Evolutionary conservation across 1,140 invertebrate species (phyloP), one percentile per base, ranked within the genome.

Genomic region (Pteromalus puparum): DNA sequence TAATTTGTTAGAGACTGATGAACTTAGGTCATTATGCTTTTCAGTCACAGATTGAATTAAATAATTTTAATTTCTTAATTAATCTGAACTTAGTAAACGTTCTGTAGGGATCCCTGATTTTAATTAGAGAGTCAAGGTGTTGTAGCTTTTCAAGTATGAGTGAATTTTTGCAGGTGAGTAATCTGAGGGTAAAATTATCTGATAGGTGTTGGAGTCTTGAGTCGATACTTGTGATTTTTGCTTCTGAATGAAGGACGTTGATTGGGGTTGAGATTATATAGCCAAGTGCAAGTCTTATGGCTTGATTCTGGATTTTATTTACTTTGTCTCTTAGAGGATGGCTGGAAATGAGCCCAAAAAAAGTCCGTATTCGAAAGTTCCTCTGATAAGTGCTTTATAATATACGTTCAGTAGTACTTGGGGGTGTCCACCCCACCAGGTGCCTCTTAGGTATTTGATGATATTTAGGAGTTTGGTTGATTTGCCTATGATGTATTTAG

Each of bases 361-460:
- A 3, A 78, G 9, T 12, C 24, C 18, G 68, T 76, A 76, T 53
- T 87, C 87, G 10, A 87, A 46, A 4, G 48, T 80, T 53, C 75
- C 13, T 34, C 87, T 86, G 15, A 76, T 82, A 24, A 81, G 80
- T 7, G 79, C 76, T 76, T 83, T 86, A 83, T 87, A 85, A 83
- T 87, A 85, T 28, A 86, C 26, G 12, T 13, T 53, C 7, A 86
- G 18, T 9, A 85, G 30, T 5, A 79, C 81, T 9, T 24, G 77
- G 1, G 85, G 87, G 68, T 87, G 85, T 2, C 85, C 79, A 6
- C 83, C 87, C 83, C 86, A 85, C 70, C 67, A 72, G 18, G 87
- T 87, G 4, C 75, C 75, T 7, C 84, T 1, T 1, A 87, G 73
- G 18, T 73, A 72, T 61, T 85, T 85, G 0, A 87, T 4, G 15